These are phyloP conservation scores for Tholera decimalis DNA, from an alignment of 2,888 invertebrate species.

Conservation along the genomic window DNA sequence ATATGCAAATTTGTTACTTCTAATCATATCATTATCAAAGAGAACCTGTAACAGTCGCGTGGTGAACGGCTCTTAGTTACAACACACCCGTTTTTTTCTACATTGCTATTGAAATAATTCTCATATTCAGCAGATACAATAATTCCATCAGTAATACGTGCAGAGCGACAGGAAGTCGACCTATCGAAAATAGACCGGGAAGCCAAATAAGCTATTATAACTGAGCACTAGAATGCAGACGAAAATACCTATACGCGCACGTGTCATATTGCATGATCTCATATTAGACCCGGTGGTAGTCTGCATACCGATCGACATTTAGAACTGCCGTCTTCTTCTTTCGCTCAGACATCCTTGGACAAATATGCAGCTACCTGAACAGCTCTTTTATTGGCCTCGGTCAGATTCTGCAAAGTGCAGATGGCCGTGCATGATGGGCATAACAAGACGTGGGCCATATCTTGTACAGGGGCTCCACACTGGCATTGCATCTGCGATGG, in stretches of 20 bases:
- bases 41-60: too few relatives aligned
- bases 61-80: background rate
- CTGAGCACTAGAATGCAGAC: slow-evolving; percentile 72
- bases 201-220: slow-evolving; percentile 71
- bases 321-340: background rate
- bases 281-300: slow-evolving; percentile 49
- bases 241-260: slow-evolving; percentile 57
- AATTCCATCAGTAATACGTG: slow-evolving; percentile 38
- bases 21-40: background rate
- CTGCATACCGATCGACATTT: slow-evolving; percentile 27
- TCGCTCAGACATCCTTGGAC: too few relatives aligned
- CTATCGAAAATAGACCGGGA: slow-evolving; percentile 75
- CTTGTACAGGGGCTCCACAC: too few relatives aligned
- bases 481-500: too few relatives aligned
- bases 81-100: background rate
- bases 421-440: too few relatives aligned
- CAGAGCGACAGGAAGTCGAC: slow-evolving; percentile 56
- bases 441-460: too few relatives aligned
- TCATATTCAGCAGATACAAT: slow-evolving; percentile 10
- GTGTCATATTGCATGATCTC: slow-evolving; percentile 59
- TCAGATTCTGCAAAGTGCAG: too few relatives aligned
- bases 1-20: background rate
- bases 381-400: too few relatives aligned
- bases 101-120: background rate
- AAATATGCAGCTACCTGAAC: too few relatives aligned